Conservation (phyloP, 2,113 vertebrate species). For the Xiphias gladius region DNA sequence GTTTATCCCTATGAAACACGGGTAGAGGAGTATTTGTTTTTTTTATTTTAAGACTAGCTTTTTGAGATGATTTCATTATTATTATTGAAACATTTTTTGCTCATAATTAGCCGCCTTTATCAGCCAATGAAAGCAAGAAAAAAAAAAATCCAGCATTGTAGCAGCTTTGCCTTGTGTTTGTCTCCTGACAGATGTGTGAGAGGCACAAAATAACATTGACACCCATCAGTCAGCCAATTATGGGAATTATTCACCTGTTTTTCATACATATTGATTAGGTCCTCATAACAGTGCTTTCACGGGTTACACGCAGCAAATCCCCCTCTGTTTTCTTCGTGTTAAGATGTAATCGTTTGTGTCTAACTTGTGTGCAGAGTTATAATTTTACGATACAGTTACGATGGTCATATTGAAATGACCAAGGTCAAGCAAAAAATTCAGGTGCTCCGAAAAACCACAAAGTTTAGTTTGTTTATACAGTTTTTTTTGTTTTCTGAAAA, state of each 20-base stretch:
- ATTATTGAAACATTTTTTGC: not conserved
- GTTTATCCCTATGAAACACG: not conserved
- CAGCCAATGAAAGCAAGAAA: not conserved
- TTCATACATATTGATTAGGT: not conserved
- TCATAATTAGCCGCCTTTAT: not conserved
- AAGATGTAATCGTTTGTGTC: not conserved
- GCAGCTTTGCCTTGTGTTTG: conserved; percentile 16
- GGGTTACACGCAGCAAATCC: not conserved
- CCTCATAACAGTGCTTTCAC: not conserved
- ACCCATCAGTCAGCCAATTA: not conserved
- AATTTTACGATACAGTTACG: not conserved
- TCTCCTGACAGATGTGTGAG: not conserved
- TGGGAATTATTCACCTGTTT: not conserved
- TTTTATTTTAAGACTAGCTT: not conserved
- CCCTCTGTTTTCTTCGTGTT: not conserved
- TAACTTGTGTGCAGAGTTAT: not conserved
- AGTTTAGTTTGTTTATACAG: not conserved
- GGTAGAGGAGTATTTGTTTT: not conserved
- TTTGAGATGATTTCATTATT: not conserved
- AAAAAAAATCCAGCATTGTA: not conserved
- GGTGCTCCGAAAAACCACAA: not conserved
- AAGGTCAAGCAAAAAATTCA: not conserved
- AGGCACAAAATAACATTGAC: not conserved
- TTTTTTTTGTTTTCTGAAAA: not conserved
- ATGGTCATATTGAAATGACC: not conserved